phyloP scores from a whole-genome alignment of 2,888 invertebrate species.

The Tenthredo distinguenda region DNA sequence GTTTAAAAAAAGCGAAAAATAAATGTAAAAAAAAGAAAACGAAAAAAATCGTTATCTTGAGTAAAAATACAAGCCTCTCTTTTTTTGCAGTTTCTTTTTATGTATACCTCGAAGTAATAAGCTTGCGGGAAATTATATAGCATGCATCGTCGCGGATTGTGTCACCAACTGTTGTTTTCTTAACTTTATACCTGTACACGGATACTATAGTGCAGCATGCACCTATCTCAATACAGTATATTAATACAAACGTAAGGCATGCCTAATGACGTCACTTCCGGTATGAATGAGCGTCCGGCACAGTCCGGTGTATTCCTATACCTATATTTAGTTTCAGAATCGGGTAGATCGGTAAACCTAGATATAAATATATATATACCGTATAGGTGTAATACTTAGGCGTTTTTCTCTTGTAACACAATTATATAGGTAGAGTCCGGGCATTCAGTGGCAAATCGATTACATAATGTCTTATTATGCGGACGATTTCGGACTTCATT shows the following conservation, averaged over 20 bases:
- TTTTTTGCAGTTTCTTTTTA: background rate
- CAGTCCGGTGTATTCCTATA: constrained; percentile 18
- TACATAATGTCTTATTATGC: too few species aligned
- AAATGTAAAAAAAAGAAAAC: background rate
- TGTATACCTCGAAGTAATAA: background rate
- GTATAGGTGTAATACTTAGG: too few species aligned
- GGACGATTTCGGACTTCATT: background rate
- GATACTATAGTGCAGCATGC: background rate
- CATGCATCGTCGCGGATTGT: constrained; percentile 24
- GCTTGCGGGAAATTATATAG: background rate
- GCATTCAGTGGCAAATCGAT: background rate
- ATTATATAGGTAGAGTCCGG: too few species aligned
- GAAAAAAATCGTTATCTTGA: background rate
- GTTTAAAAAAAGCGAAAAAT: background rate
- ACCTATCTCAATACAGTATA: background rate
- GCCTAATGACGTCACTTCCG: constrained; percentile 37
- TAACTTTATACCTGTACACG: background rate
- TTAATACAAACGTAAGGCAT: constrained; percentile 13
- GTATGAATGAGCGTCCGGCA: constrained; percentile 29
- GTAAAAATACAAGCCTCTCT: background rate
- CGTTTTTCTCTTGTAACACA: too few species aligned
- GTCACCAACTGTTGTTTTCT: constrained; percentile 41
- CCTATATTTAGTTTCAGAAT: background rate
- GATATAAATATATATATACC: constrained; percentile 2
- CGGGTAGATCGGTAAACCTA: background rate